These are phyloP conservation scores for Notolepis coatsorum DNA, from an alignment of 2,797 vertebrate genomes.

Conservation along the genomic window DNA sequence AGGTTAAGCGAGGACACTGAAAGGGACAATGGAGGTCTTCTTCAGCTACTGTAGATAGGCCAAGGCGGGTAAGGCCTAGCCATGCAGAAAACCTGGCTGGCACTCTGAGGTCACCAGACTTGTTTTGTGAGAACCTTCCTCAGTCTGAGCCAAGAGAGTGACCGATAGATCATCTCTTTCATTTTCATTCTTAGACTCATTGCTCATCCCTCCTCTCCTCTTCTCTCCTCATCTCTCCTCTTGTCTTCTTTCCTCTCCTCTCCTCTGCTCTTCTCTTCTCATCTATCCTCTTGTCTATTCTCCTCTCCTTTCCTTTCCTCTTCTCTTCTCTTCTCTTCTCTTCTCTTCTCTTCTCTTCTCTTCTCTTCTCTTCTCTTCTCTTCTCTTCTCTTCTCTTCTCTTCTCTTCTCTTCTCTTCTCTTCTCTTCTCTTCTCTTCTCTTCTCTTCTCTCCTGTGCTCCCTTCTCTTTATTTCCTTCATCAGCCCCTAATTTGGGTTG, in stretches of 20 bases:
- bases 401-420: background rate
- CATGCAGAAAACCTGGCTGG: constrained; percentile 29
- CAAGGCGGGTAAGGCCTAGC: constrained; percentile 14
- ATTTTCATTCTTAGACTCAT: constrained; percentile 55
- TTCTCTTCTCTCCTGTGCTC: constrained; percentile 41
- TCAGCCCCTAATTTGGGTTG: constrained; percentile 75
- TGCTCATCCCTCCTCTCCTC: constrained; percentile 24
- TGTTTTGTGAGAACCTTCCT: constrained; percentile 34
- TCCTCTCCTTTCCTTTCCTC: constrained; percentile 41
- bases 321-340: too few relatives aligned
- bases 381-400: background rate
- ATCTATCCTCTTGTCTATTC: constrained; percentile 54
- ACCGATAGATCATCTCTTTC: constrained; percentile 47
- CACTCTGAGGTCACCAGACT: constrained; percentile 40
- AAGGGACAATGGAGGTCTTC: background rate
- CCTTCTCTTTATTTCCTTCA: constrained; percentile 69
- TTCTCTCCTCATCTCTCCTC: background rate
- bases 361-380: too few relatives aligned
- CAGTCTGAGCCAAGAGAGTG: constrained; percentile 32
- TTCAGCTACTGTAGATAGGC: constrained; percentile 6
- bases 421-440: background rate
- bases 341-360: background rate
- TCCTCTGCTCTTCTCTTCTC: constrained; percentile 65
- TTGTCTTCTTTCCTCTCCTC: constrained; percentile 68
- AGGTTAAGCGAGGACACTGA: constrained; percentile 54